These are phyloP conservation scores for Gymnoscelis rufifasciata DNA, from an alignment of 2,888 invertebrate species.

Conservation along the genomic window DNA sequence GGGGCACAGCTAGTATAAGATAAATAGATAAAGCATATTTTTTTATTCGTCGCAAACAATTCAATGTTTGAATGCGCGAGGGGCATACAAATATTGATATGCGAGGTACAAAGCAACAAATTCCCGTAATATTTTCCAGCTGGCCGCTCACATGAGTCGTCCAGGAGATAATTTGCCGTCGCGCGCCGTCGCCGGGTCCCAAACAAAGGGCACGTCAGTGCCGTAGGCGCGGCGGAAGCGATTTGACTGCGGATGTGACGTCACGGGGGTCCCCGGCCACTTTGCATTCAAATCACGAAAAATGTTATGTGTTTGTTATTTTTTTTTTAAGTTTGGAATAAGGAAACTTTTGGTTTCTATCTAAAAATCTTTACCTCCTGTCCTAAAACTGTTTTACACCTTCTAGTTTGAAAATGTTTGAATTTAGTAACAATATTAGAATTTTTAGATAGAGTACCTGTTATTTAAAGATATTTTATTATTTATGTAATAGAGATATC, in stretches of 20 bases:
- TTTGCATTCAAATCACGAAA: conserved; percentile 10
- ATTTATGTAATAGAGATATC: no score
- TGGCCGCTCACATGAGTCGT: conserved; percentile 58
- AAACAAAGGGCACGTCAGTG: conserved; percentile 66
- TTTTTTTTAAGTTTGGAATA: neutral
- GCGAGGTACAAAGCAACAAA: conserved; percentile 6
- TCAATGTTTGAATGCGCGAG: no score
- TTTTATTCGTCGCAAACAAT: no score
- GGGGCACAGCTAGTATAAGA: no score
- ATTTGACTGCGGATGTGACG: conserved; percentile 71
- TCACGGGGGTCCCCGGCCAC: conserved; percentile 43
- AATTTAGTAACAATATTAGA: no score
- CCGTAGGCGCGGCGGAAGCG: conserved; percentile 69
- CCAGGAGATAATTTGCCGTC: conserved; percentile 49
- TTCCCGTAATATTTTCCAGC: conserved; percentile 42
- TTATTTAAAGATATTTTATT: no score
- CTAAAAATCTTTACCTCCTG: no score
- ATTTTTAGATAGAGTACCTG: no score
- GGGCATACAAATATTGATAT: neutral
- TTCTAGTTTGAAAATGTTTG: no score
- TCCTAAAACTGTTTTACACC: no score
- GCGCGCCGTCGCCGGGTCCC: conserved; percentile 50
- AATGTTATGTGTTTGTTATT: neutral
- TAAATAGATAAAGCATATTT: no score
- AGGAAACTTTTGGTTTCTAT: no score